phyloP scores from a whole-genome alignment of 1,140 invertebrate genomes.

The Marisa cornuarietis region DNA sequence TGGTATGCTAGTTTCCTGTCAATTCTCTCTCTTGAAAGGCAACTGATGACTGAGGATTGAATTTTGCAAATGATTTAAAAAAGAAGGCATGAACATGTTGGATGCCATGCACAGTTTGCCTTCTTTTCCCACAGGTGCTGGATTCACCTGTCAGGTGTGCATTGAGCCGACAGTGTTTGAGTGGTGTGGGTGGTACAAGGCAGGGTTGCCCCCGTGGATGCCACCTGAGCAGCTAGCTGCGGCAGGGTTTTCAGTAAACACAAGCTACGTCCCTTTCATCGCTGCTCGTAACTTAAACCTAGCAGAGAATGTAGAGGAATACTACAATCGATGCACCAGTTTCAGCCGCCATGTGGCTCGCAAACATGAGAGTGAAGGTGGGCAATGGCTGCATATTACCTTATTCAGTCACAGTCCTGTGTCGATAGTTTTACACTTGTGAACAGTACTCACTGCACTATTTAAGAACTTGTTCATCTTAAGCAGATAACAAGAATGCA shows the following conservation, averaged over 20 bases:
- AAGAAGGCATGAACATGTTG: no score
- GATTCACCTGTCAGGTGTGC: conserved; percentile 70
- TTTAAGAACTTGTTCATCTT: neutral
- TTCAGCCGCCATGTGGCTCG: conserved; percentile 62
- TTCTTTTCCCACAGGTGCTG: conserved; percentile 54
- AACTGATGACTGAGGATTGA: no score
- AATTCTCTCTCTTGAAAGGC: no score
- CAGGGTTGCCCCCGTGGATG: conserved; percentile 83
- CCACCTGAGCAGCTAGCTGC: conserved; percentile 75
- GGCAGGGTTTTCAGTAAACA: conserved; percentile 79
- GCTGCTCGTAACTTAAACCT: conserved; percentile 64
- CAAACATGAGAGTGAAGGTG: conserved; percentile 49
- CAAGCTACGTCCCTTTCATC: conserved; percentile 76
- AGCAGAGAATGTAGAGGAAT: conserved; percentile 71
- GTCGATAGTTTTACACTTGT: neutral
- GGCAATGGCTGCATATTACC: neutral
- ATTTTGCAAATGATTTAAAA: no score
- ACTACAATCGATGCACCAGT: conserved; percentile 73
- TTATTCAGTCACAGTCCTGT: no score
- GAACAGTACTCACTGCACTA: neutral
- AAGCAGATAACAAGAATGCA: neutral
- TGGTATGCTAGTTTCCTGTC: no score
- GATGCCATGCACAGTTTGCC: neutral
- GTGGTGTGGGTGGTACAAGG: conserved; percentile 90
- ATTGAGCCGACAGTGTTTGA: conserved; percentile 92